Evolutionary conservation across 2,888 invertebrate species (phyloP).

Genomic region (Pediacus dermestoides): DNA sequence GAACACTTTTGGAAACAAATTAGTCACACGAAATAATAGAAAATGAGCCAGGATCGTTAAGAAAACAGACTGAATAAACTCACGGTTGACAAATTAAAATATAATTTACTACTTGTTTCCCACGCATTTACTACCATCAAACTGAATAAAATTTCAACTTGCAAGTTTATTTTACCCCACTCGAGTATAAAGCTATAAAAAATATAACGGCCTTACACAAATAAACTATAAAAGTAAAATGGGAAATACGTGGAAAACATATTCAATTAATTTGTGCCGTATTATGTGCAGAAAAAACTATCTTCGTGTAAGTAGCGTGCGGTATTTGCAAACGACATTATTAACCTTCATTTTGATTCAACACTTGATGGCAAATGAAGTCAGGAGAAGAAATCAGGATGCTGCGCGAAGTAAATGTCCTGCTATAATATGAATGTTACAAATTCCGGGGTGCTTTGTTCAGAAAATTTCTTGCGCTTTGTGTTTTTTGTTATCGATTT

Average conservation of each 20-base stretch:
- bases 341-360: too few species aligned
- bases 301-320: too few species aligned
- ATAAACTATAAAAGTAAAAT: conserved; percentile 30
- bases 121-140: conserved; percentile 17
- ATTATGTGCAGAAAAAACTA: too few species aligned
- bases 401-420: too few species aligned
- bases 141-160: conserved; percentile 25
- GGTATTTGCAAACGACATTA: too few species aligned
- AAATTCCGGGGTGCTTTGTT: too few species aligned
- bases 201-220: conserved; percentile 28
- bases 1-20: conserved; percentile 22
- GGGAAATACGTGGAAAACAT: conserved; percentile 29
- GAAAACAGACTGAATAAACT: conserved; percentile 30
- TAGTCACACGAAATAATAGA: conserved; percentile 20
- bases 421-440: too few species aligned
- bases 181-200: conserved; percentile 22
- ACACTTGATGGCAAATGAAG: too few species aligned
- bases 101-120: conserved; percentile 29
- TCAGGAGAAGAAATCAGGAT: too few species aligned
- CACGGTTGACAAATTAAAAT: conserved; percentile 34
- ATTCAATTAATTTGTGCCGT: conserved; percentile 1
- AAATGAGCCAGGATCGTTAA: conserved; percentile 18
- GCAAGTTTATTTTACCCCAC: conserved; percentile 24
- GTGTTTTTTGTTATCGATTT: too few species aligned
- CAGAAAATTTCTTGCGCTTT: too few species aligned